These are phyloP conservation scores for Aphidius gifuensis DNA, from an alignment of 1,140 invertebrate species.

Conservation along the genomic window DNA sequence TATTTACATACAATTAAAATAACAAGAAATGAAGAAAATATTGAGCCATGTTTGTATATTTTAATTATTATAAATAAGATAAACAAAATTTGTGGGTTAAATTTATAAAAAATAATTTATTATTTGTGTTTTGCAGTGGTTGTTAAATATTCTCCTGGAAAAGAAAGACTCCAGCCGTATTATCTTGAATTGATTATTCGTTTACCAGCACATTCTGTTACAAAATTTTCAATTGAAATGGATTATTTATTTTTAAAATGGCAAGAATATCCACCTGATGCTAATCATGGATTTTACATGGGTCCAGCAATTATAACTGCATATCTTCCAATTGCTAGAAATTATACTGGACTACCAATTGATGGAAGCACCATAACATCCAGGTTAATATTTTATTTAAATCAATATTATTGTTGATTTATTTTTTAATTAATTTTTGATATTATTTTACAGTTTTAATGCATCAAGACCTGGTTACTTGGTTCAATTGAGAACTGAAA, in stretches of 20 bases:
- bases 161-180: constrained; percentile 78
- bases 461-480: constrained; percentile 62
- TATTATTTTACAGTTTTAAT: constrained; percentile 54
- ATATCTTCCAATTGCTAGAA: constrained; percentile 71
- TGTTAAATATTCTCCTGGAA: constrained; percentile 75
- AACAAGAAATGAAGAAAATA: constrained; percentile 55
- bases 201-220: constrained; percentile 76
- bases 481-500: constrained; percentile 81
- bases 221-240: constrained; percentile 83
- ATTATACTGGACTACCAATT: constrained; percentile 75
- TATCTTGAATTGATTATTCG: constrained; percentile 85
- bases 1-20: constrained; percentile 87
- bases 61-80: too few species aligned
- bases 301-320: constrained; percentile 80
- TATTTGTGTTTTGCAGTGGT: constrained; percentile 37
- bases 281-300: constrained; percentile 96
- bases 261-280: constrained; percentile 98
- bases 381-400: constrained; percentile 54
- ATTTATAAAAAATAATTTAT: constrained; percentile 4
- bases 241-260: constrained; percentile 95
- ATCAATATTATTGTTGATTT: constrained; percentile 35
- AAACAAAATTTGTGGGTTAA: background rate
- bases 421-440: constrained; percentile 20
- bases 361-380: constrained; percentile 67
- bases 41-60: constrained; percentile 61